These are phyloP conservation scores for Chirona hameri DNA, from an alignment of 2,888 invertebrate genomes.

Conservation along the genomic window DNA sequence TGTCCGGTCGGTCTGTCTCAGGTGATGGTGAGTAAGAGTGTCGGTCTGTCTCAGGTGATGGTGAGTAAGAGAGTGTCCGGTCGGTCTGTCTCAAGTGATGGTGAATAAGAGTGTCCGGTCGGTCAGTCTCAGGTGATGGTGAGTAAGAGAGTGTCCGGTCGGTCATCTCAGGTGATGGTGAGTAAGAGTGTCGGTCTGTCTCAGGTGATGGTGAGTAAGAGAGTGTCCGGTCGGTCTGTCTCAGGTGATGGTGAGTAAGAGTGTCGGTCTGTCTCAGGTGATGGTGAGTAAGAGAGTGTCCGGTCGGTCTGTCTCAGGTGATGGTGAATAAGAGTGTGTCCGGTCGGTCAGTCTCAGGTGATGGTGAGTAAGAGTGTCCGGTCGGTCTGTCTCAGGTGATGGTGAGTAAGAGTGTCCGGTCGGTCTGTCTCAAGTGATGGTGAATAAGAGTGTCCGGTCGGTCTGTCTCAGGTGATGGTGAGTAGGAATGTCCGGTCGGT, in stretches of 20 bases:
- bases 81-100: slow-evolving; percentile 43
- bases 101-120: slow-evolving; percentile 51
- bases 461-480: slow-evolving; percentile 48
- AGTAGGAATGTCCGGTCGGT: slow-evolving; percentile 50
- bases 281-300: slow-evolving; percentile 57
- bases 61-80: slow-evolving; percentile 56
- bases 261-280: slow-evolving; percentile 41
- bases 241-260: slow-evolving; percentile 56
- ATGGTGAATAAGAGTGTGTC: slow-evolving; percentile 54
- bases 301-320: slow-evolving; percentile 41
- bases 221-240: background rate
- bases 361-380: slow-evolving; percentile 73
- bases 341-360: slow-evolving; percentile 41
- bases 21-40: slow-evolving; percentile 55
- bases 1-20: slow-evolving; percentile 31
- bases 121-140: slow-evolving; percentile 47
- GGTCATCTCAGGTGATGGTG: slow-evolving; percentile 48
- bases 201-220: slow-evolving; percentile 58
- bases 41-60: slow-evolving; percentile 43
- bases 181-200: slow-evolving; percentile 49
- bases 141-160: slow-evolving; percentile 52
- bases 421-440: slow-evolving; percentile 43
- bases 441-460: slow-evolving; percentile 50
- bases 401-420: slow-evolving; percentile 72
- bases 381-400: slow-evolving; percentile 43